Evolutionary conservation across 1,140 invertebrate species (phyloP).

Genomic region (Eriosoma lanigerum): DNA sequence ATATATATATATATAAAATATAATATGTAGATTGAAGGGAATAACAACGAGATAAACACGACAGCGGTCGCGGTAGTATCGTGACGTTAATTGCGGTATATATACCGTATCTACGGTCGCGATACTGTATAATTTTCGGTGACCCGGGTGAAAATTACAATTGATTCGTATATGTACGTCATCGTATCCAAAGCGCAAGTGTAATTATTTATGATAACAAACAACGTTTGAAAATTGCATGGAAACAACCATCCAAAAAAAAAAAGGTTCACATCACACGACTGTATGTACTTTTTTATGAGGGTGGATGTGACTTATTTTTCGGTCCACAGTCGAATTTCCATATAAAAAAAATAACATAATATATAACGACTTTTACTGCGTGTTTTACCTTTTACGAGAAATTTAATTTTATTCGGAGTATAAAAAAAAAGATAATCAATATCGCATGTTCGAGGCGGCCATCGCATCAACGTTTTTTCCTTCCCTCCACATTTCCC

Average conservation of each 20-base stretch:
- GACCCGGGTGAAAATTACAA: background rate
- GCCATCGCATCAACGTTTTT: background rate
- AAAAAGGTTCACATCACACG: background rate
- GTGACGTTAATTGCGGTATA: too few relatives aligned
- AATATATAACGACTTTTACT: too few relatives aligned
- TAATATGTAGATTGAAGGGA: background rate
- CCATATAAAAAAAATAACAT: background rate
- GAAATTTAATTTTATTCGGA: background rate
- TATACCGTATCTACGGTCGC: too few relatives aligned
- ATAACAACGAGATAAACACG: background rate
- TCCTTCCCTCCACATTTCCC: too few relatives aligned
- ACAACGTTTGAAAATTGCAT: background rate
- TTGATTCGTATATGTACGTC: too few relatives aligned
- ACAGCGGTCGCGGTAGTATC: background rate
- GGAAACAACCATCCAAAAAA: too few relatives aligned
- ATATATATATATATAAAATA: too few relatives aligned
- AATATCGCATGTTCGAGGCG: background rate
- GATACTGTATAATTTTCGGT: background rate
- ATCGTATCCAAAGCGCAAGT: too few relatives aligned
- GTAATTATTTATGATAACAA: background rate
- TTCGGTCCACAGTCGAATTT: background rate
- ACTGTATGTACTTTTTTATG: background rate
- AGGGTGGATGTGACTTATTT: background rate
- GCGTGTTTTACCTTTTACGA: background rate
- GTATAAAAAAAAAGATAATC: background rate